A percentile compares a stretch with the other conserved stretches of the same genome.
phyloP scores from a whole-genome alignment of 1,140 invertebrate genomes.

The Carcinoscorpius rotundicauda region DNA sequence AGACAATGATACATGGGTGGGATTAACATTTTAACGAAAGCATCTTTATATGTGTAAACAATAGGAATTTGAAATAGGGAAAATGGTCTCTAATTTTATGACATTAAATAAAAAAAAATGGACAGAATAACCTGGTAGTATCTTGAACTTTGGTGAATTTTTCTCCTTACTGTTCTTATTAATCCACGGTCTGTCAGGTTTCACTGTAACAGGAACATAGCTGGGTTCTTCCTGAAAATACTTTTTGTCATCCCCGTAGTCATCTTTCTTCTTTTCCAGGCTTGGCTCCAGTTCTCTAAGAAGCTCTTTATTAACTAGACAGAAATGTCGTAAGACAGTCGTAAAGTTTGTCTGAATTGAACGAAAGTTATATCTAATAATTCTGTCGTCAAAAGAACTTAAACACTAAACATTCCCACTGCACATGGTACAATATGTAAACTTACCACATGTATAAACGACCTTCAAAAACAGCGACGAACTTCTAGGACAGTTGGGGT shows the following conservation, averaged over 20 bases:
- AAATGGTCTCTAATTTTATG: no score
- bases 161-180: no score
- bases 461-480: conserved; percentile 13
- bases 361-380: background rate
- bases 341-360: background rate
- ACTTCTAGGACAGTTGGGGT: conserved; percentile 4
- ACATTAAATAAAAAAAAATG: no score
- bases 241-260: background rate
- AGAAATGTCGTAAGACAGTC: background rate
- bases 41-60: no score
- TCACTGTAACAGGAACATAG: no score
- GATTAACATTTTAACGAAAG: no score
- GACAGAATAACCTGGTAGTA: no score
- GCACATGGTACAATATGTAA: background rate
- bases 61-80: no score
- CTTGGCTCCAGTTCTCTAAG: background rate
- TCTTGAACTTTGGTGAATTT: no score
- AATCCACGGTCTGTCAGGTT: no score
- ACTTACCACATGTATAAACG: conserved; percentile 11
- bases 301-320: background rate
- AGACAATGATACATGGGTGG: no score
- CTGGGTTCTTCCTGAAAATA: no score
- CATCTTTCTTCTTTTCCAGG: background rate
- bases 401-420: background rate
- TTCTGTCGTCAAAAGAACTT: background rate